A percentile compares a stretch with the other conserved stretches of the same genome.
Evolutionary conservation across 2,888 invertebrate species (phyloP).

Genomic region (Girardia tigrina): DNA sequence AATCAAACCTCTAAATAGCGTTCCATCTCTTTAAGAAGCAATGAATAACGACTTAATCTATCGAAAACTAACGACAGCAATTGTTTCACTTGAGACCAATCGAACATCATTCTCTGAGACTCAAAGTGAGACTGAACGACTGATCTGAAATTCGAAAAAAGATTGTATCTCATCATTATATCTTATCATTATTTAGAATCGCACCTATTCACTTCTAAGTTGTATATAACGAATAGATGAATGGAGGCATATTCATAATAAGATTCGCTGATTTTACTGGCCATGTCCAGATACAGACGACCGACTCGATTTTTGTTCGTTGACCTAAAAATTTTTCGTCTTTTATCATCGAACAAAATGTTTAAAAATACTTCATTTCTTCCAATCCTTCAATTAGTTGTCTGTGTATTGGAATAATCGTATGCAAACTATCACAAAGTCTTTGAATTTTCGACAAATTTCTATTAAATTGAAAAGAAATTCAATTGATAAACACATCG

Average conservation of each 20-base stretch:
- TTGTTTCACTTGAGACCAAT: constrained; percentile 28
- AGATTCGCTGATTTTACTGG: not conserved
- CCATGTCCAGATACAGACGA: not conserved
- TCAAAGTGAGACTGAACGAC: constrained; percentile 26
- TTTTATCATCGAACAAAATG: no score
- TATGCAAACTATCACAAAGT: constrained; percentile 5
- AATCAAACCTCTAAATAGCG: constrained; percentile 65
- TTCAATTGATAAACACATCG: no score
- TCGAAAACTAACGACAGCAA: constrained; percentile 81
- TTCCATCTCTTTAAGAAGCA: constrained; percentile 73
- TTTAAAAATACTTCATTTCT: constrained; percentile 15
- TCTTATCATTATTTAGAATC: no score
- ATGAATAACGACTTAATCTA: constrained; percentile 77
- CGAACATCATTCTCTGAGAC: not conserved
- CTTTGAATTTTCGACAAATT: not conserved
- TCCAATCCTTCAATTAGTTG: not conserved
- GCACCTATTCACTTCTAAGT: constrained; percentile 9
- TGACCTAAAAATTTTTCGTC: not conserved
- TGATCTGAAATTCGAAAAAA: not conserved
- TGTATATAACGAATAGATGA: not conserved
- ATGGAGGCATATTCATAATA: not conserved
- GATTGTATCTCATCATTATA: not conserved
- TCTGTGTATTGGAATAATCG: constrained; percentile 3
- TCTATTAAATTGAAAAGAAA: no score
- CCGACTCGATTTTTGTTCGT: constrained; percentile 1